Evolutionary conservation across 1,140 invertebrate species (phyloP).

Genomic region (Bemisia tabaci): DNA sequence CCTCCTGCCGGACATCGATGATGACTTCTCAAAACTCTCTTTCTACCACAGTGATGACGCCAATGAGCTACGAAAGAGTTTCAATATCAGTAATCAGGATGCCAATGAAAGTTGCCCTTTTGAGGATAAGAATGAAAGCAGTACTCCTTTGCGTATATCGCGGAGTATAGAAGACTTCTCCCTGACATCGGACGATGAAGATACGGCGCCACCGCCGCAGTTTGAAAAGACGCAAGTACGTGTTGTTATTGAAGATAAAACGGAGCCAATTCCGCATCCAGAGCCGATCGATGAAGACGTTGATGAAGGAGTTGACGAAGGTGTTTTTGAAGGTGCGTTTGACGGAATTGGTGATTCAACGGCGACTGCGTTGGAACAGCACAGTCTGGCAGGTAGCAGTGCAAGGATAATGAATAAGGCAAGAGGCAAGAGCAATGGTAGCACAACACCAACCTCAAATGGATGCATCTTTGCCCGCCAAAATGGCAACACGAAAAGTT

Average conservation of each 20-base stretch:
- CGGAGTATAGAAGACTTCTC: not conserved
- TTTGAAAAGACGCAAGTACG: not conserved
- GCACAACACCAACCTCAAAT: not conserved
- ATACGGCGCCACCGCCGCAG: not conserved
- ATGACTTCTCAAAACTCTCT: constrained; percentile 51
- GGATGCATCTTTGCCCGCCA: not conserved
- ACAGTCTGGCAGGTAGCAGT: not conserved
- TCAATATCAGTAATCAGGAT: not conserved
- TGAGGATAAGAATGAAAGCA: not conserved
- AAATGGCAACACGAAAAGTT: not conserved
- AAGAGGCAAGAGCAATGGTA: not conserved
- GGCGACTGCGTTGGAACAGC: not conserved
- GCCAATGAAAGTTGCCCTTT: too few relatives aligned
- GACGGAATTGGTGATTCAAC: not conserved
- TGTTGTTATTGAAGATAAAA: not conserved
- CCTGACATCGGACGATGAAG: not conserved
- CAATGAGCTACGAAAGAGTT: not conserved
- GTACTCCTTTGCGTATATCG: not conserved
- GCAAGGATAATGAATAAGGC: not conserved
- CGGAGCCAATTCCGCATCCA: too few relatives aligned
- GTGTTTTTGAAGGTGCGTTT: not conserved
- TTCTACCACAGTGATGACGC: constrained; percentile 52
- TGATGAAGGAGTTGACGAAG: not conserved
- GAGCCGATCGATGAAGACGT: not conserved
- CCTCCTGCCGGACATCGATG: constrained; percentile 40